These are phyloP conservation scores for Alectoris magna DNA, from an alignment of 2,797 vertebrate genomes.

Conservation along the genomic window DNA sequence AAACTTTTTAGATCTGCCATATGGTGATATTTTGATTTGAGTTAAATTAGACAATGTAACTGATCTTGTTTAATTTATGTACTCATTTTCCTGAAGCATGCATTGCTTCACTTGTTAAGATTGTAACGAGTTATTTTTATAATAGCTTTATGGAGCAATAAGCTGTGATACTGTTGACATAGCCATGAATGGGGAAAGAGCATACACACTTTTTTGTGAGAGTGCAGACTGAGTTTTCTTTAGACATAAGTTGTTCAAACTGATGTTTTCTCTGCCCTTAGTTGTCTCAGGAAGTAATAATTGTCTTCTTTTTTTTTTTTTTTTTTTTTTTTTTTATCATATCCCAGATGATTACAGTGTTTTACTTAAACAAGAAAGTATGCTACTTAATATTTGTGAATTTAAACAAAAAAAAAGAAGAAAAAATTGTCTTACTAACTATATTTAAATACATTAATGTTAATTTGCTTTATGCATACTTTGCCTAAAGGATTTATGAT, in stretches of 20 bases:
- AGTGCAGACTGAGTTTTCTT: neutral
- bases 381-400: neutral
- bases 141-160: neutral
- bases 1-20: neutral
- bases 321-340: neutral
- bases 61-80: constrained; percentile 20
- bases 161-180: neutral
- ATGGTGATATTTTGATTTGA: neutral
- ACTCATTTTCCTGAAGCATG: neutral
- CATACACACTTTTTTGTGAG: neutral
- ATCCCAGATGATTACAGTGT: neutral
- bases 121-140: constrained; percentile 39
- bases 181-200: neutral
- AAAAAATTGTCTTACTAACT: neutral
- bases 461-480: neutral
- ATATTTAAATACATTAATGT: neutral
- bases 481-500: neutral
- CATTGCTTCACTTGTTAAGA: neutral
- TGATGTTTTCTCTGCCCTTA: neutral
- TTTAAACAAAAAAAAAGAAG: neutral
- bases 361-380: neutral
- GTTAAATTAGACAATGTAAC: neutral
- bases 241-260: neutral
- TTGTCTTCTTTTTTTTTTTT: neutral
- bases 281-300: neutral